Base-by-base conservation (phyloP, 2,888 invertebrate species). In the Polymixis lichenea region DNA sequence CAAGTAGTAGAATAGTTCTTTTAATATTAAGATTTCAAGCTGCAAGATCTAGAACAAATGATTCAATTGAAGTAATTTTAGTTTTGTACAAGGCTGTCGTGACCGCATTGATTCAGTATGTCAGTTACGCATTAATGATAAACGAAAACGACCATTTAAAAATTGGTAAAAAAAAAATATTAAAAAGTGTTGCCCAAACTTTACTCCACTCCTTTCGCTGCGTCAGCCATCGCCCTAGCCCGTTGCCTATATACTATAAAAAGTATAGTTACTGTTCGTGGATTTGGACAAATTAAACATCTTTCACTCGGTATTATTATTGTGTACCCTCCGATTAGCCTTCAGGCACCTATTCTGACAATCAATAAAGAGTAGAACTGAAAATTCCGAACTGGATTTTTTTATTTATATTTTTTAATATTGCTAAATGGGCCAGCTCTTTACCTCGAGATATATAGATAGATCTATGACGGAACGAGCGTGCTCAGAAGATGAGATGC, bases 281-380 rank as follows among this genome's bases (percentile, higher is more conserved):
- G 87, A 84, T 84, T 86, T 88, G 86, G 80, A 84, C 81, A 89
- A 90, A 90, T 91, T 91, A 90, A 89, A 89, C 88, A 89, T 88
- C 86, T 88, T 87, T 80, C 71, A 78, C 79, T 85, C 79, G 77
- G 77, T 80, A 75, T 81, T 83, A 74, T 58, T 71, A 64, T 77
- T 77, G 82, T 76, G 74, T 82, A 79, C 82, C 75, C 84, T 85
- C 74, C 69, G 73, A 79, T 72, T 71, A 80, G 78, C 82, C 83
- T 60, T 64, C 49, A 71, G 86, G 84, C 65, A 64, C 5, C 62
- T 72, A 49, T 65, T 61, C 73, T 74, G 70, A 72, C 64, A 79
- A 56, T 58, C 73, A 49, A 61, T 46, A 60, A 71, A 65, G 46
- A 49, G 58, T 49, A 56, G 28, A 32, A 74, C n/a, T 28, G 19